Evolutionary conservation across 2,888 invertebrate species (phyloP).

Genomic region (Microctonus hyperodae): DNA sequence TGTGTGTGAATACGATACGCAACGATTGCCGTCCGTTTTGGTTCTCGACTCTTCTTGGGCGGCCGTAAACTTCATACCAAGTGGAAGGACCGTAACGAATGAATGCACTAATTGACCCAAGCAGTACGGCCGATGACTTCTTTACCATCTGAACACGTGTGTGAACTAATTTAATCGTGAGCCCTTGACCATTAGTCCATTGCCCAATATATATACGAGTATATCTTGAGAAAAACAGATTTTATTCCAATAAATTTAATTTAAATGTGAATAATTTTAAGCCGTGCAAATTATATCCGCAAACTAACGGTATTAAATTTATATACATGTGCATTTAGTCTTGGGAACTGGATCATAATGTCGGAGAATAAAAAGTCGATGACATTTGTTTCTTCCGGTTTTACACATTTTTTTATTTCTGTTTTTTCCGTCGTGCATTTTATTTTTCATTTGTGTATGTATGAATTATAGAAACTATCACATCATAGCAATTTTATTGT

Average conservation of each 20-base stretch:
- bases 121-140: slow-evolving; percentile 36
- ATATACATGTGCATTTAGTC: slow-evolving; percentile 26
- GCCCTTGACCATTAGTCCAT: slow-evolving; percentile 18
- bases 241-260: background rate
- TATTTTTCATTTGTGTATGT: background rate
- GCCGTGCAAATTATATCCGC: slow-evolving; percentile 7
- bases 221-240: background rate
- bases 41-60: slow-evolving; percentile 27
- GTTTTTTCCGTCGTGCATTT: background rate
- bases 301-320: slow-evolving; percentile 33
- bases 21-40: slow-evolving; percentile 16
- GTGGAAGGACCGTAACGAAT: slow-evolving; percentile 17
- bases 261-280: background rate
- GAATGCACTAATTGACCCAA: slow-evolving; percentile 38
- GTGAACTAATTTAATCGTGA: slow-evolving; percentile 16
- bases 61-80: slow-evolving; percentile 33
- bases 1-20: slow-evolving; percentile 7
- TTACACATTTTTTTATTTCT: background rate
- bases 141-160: slow-evolving; percentile 24
- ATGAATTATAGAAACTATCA: slow-evolving; percentile 1
- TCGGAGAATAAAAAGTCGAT: background rate
- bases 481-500: slow-evolving; percentile 9
- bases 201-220: background rate
- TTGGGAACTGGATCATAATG: slow-evolving; percentile 41
- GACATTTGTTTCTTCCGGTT: background rate